Evolutionary conservation across 2,113 vertebrate species (phyloP), one percentile per base, ranked within the genome.

Genomic region (Aspiorhynchus laticeps): DNA sequence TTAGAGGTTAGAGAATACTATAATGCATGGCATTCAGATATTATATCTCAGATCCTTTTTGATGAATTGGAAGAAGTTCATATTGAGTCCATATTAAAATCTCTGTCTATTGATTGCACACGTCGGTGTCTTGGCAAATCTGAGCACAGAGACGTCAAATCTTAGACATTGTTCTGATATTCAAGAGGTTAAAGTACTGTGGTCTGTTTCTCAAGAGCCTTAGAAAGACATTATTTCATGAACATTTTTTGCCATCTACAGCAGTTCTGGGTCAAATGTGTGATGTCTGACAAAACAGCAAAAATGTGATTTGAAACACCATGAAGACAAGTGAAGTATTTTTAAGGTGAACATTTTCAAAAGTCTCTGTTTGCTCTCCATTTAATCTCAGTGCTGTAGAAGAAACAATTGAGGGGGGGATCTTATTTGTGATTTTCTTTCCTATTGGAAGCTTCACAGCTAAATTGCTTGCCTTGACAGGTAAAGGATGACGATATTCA

Each of bases 391-490:
- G 36, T 78, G 46, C n/a, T 51, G 26, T 19, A 28, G 7, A 8
- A 28, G 26, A 24, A 24, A 73, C 69, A 73, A 73, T 11, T 11
- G 46, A 9, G 3, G 14, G 41, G 5, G 0, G 2, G 0, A 2
- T 33, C 8, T 31, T 1, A 33, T 51, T 8, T 51, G 26, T 53
- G 76, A 78, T 78, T 78, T 78, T 78, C 48, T 78, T 53, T 53
- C 15, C 46, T 53, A 31, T 78, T 78, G 43, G 26, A 78, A 53
- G 48, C 48, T 53, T 53, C 46, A 19, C 26, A 53, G 76, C 48
- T 53, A 78, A 78, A 78, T 78, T 78, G 76, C 76, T 53, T 78
- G 48, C 26, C 17, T 78, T 78, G 76, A 53, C 43, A 53, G 48
- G 46, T 51, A 78, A 78, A 33, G 76, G 26, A 78, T 78, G 28